Conservation (phyloP, 2,888 invertebrate genomes). For the Lepidochrysops patricia region DNA sequence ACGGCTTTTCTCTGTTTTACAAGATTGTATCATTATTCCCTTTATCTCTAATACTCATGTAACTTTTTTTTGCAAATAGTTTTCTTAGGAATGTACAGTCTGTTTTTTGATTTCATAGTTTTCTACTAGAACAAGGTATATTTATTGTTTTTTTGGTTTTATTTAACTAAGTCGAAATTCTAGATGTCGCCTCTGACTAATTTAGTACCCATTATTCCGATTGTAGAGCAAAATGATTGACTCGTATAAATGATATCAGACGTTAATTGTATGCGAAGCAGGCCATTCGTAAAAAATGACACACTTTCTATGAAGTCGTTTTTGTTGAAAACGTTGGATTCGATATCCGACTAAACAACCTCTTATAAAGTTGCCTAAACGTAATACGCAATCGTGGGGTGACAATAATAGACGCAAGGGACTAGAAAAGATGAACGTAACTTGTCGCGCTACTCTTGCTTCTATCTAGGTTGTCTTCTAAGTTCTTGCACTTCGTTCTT, state of each 20-base stretch:
- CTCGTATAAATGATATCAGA: constrained; percentile 17
- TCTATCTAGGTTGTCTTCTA: too few relatives aligned
- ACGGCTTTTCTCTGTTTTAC: too few relatives aligned
- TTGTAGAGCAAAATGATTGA: constrained; percentile 9
- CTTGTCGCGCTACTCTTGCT: too few relatives aligned
- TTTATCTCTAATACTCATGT: too few relatives aligned
- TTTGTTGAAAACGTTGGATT: constrained; percentile 15
- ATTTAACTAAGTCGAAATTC: background rate
- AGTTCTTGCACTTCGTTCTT: background rate
- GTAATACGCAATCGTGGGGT: constrained; percentile 25
- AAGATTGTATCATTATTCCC: too few relatives aligned
- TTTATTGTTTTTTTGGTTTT: too few relatives aligned
- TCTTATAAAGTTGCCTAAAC: constrained; percentile 9
- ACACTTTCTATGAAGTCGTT: constrained; percentile 15
- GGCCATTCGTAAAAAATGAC: constrained; percentile 17
- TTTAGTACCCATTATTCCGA: background rate
- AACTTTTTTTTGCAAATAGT: too few relatives aligned
- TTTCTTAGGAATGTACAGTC: background rate
- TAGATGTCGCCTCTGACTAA: background rate
- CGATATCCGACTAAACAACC: constrained; percentile 4
- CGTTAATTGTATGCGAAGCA: constrained; percentile 15
- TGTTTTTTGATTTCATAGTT: too few relatives aligned
- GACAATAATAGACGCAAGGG: constrained; percentile 42
- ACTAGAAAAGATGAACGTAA: constrained; percentile 30
- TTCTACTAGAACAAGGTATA: too few relatives aligned